Evolutionary conservation across 2,113 vertebrate species (phyloP).

Genomic region (Scopus umbretta): DNA sequence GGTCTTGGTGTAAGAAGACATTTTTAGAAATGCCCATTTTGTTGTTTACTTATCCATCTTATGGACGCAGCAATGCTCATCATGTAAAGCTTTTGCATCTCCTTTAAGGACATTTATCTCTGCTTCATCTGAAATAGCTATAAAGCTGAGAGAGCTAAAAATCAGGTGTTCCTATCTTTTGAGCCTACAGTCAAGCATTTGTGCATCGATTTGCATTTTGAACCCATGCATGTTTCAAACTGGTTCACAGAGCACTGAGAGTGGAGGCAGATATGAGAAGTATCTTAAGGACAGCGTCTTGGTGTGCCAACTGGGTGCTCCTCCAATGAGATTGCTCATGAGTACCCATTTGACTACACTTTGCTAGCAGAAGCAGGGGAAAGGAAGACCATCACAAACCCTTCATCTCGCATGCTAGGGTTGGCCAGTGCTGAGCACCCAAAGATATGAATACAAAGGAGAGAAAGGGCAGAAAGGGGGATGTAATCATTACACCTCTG

Average conservation of each 20-base stretch:
- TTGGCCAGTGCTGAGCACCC: neutral
- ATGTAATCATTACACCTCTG: neutral
- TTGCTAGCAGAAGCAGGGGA: neutral
- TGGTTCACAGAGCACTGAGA: neutral
- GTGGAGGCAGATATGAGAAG: slow-evolving; percentile 11
- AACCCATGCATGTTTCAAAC: neutral
- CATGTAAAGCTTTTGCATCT: neutral
- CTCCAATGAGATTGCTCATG: neutral
- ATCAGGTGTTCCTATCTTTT: neutral
- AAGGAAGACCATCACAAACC: neutral
- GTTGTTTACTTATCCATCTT: neutral
- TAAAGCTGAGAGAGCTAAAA: neutral
- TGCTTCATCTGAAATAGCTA: neutral
- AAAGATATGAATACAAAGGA: neutral
- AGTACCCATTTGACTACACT: neutral
- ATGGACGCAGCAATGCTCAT: neutral
- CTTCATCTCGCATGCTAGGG: neutral
- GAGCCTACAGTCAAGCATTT: neutral
- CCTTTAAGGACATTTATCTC: neutral
- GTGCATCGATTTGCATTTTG: neutral
- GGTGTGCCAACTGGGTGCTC: neutral
- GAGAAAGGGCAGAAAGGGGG: neutral
- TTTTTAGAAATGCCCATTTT: neutral
- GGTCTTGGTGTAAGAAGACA: neutral
- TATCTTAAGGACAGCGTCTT: slow-evolving; percentile 17